phyloP scores from a whole-genome alignment of 2,797 vertebrate genomes.

The Miichthys miiuy region DNA sequence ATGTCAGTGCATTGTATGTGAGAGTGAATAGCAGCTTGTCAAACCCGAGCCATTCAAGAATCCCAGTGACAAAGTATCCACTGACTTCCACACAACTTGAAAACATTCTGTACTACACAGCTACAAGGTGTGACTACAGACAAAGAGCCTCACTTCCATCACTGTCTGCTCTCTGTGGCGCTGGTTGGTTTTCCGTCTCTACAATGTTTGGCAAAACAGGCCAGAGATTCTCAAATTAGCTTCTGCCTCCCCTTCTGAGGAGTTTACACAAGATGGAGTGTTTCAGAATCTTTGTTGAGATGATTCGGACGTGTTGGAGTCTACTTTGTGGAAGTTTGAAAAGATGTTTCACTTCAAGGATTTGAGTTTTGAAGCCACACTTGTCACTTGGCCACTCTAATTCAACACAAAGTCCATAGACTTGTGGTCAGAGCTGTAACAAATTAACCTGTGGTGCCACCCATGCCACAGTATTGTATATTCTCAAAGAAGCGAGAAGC shows the following conservation, averaged over 20 bases:
- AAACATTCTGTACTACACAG: conserved; percentile 1
- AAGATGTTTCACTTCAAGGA: neutral
- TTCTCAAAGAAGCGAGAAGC: neutral
- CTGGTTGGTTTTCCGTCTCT: neutral
- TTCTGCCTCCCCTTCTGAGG: neutral
- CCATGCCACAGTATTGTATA: neutral
- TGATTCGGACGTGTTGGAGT: neutral
- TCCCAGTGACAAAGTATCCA: conserved; percentile 5
- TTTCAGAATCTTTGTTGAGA: neutral
- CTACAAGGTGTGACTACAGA: conserved; percentile 1
- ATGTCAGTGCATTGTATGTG: conserved; percentile 1
- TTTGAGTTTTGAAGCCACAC: neutral
- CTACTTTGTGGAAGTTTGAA: neutral
- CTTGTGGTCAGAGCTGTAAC: conserved; percentile 6
- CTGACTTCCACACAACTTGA: conserved; percentile 1
- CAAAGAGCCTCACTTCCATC: conserved; percentile 10
- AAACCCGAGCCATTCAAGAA: conserved; percentile 30
- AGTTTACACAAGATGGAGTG: neutral
- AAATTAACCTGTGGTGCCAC: neutral
- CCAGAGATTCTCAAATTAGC: neutral
- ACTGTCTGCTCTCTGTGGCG: neutral
- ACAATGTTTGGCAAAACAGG: neutral
- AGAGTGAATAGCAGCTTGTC: conserved; percentile 29
- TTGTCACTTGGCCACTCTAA: neutral
- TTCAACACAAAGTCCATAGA: neutral